Percentiles rank a stretch among this genome's conserved stretches.
phyloP scores from a whole-genome alignment of 35 echinoderm and acorn worm species.

The Acanthaster planci region DNA sequence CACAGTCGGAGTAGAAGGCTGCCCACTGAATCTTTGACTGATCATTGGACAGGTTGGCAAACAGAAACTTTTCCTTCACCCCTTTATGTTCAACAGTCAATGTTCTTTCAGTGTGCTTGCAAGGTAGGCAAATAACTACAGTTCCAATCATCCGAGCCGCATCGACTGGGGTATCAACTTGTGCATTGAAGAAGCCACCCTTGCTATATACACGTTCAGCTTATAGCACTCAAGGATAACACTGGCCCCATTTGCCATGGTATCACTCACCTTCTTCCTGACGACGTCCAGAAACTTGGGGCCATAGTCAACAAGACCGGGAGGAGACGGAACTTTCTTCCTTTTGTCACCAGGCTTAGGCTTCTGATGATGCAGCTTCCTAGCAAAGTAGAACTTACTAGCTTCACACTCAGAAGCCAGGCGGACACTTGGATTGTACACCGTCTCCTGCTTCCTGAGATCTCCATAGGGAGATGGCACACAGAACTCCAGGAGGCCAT shows the following conservation, averaged over 20 bases:
- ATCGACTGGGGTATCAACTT: slow-evolving; percentile 8
- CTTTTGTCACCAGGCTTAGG: too few species aligned
- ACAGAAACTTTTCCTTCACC: not conserved
- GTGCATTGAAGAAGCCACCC: slow-evolving; percentile 18
- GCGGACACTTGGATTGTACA: slow-evolving; percentile 4
- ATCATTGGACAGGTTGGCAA: not conserved
- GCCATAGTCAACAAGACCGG: too few species aligned
- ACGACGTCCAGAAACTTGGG: not conserved
- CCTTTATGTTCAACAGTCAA: slow-evolving; percentile 1
- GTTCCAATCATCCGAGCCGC: slow-evolving; percentile 8
- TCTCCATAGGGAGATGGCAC: not conserved
- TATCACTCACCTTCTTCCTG: not conserved
- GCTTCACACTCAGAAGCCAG: not conserved
- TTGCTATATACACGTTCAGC: slow-evolving; percentile 12
- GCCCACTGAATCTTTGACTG: slow-evolving; percentile 12
- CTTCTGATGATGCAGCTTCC: too few species aligned
- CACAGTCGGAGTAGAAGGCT: slow-evolving; percentile 3
- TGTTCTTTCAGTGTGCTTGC: slow-evolving; percentile 8
- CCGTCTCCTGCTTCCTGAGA: not conserved
- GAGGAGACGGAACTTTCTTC: too few species aligned
- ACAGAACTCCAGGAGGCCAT: not conserved
- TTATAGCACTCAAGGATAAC: not conserved
- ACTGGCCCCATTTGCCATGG: not conserved
- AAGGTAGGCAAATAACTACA: not conserved
- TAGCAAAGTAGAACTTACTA: not conserved